phyloP scores from a whole-genome alignment of 2,888 invertebrate species.

The Catonia carolina region DNA sequence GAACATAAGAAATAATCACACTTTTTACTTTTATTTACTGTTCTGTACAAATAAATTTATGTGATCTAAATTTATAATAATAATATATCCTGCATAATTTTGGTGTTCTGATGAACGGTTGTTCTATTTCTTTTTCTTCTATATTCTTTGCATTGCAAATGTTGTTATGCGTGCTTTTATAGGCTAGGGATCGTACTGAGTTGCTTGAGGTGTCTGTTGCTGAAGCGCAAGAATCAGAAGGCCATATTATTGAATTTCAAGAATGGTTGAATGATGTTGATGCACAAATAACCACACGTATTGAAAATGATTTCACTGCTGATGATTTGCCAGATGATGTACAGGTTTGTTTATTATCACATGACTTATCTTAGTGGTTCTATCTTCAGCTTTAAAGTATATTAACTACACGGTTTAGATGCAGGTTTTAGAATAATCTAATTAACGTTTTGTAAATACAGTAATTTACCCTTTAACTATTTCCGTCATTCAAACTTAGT shows the following conservation, averaged over 20 bases:
- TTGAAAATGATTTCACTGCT: constrained; percentile 69
- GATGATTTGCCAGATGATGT: constrained; percentile 73
- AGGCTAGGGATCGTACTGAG: constrained; percentile 55
- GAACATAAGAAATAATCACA: too few species aligned
- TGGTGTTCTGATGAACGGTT: too few species aligned
- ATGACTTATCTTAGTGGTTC: neutral
- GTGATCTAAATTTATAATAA: too few species aligned
- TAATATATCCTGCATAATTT: too few species aligned
- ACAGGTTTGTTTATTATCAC: constrained; percentile 46
- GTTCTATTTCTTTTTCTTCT: too few species aligned
- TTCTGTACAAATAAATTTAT: too few species aligned
- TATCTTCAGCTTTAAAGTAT: constrained; percentile 2
- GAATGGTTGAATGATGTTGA: constrained; percentile 64
- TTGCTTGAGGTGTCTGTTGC: constrained; percentile 63
- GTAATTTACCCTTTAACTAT: too few species aligned
- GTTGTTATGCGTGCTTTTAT: constrained; percentile 12
- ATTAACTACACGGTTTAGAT: constrained; percentile 5
- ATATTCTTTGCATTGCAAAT: neutral
- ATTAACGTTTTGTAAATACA: too few species aligned
- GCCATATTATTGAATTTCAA: constrained; percentile 63
- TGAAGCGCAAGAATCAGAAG: constrained; percentile 70
- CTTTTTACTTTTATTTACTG: too few species aligned
- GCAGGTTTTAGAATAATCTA: too few species aligned
- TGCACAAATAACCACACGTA: constrained; percentile 59
- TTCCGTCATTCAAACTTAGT: too few species aligned